Percentiles rank a stretch among this genome's conserved stretches.
phyloP scores from a whole-genome alignment of 2,113 vertebrate species.

The Fregata magnificens region DNA sequence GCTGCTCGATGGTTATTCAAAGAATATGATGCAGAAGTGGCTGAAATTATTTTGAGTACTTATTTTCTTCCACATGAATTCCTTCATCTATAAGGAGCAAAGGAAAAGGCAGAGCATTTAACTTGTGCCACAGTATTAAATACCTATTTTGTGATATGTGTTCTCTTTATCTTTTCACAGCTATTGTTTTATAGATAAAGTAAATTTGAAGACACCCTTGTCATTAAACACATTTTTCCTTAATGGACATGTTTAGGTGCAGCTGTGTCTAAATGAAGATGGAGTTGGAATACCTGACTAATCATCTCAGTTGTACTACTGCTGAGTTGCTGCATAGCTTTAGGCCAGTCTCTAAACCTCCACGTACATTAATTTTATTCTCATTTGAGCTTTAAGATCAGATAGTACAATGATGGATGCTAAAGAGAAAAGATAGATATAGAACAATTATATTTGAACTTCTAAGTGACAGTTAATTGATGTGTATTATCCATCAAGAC shows the following conservation, averaged over 20 bases:
- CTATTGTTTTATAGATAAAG: background rate
- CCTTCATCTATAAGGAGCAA: background rate
- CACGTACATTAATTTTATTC: background rate
- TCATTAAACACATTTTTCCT: background rate
- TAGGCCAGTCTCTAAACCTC: background rate
- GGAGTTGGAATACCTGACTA: background rate
- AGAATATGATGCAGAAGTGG: background rate
- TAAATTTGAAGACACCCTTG: background rate
- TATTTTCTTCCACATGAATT: background rate
- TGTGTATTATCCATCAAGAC: background rate
- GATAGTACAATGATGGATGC: background rate
- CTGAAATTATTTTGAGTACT: background rate
- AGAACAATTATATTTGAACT: background rate
- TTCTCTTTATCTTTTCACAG: background rate
- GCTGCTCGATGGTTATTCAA: background rate
- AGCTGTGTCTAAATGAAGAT: background rate
- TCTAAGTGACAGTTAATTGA: conserved; percentile 13
- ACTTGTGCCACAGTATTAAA: background rate
- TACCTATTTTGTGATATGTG: background rate
- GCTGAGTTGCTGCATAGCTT: background rate
- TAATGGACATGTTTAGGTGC: background rate
- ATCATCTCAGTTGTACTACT: background rate
- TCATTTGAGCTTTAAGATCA: background rate
- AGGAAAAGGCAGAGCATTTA: background rate
- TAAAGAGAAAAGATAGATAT: background rate